Base-by-base conservation (phyloP, 2,888 invertebrate genomes). In the Hofmannophila pseudospretella region DNA sequence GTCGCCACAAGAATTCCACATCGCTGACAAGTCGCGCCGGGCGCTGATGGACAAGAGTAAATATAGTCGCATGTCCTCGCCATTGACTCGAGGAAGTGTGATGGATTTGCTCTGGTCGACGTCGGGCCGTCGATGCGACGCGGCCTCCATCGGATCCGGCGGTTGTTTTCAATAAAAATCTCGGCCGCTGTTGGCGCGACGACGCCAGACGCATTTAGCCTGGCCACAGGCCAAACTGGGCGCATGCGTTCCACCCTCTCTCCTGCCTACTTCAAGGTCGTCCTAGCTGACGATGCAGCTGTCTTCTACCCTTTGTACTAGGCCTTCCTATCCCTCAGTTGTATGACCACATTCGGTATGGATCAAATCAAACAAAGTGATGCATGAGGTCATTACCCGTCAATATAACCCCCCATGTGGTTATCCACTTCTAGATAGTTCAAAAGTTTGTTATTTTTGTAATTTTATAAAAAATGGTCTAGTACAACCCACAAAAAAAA, bases 161-260 rank as follows among this genome's bases (percentile, higher is more conserved):
- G 71, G 74, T 79, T 80, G 82, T 79, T 86, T 84, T 84, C 73
- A 69, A 79, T 81, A 84, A 86, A 81, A 84, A 78, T 84, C 78
- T 75, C 78, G 77, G 67, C 53, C 49, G 48, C 44, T 55, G 75
- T 76, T 79, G 81, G 81, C 80, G 74, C 72, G 72, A 61, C 76
- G 71, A 54, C 71, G 66, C 48, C 54, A 57, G 66, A 68, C 80
- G 68, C 66, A 74, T 81, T 81, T 86, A 86, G 84, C 74, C 81
- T 86, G 85, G 85, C 75, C 46, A 34, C 23, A 9, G 38, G 75
- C 84, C 85, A 84, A 75, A 57, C 58, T 51, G 57, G 67, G 68
- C 82, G 80, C 85, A 84, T 72, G 61, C 70, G 70, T 68, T 70
- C 63, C 69, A 61, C 66, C 64, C 61, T 62, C 58, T 67, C 65